Conservation (phyloP, 2,113 vertebrate genomes). For the Leucosticte australis region DNA sequence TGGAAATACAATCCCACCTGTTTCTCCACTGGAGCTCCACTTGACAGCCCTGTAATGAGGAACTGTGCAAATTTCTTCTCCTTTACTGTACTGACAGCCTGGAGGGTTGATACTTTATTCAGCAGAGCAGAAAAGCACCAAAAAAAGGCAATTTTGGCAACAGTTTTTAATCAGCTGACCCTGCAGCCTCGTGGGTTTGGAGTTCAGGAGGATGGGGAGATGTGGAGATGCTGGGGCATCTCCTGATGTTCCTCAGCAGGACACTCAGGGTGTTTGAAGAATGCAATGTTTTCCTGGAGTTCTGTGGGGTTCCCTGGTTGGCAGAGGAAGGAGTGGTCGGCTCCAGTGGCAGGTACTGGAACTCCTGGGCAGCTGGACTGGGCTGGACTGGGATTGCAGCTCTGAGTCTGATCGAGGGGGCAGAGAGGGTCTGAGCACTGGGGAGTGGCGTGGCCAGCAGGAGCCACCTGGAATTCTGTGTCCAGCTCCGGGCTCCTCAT, state of each 20-base stretch:
- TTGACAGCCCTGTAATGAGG: slow-evolving; percentile 37
- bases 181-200: neutral
- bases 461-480: neutral
- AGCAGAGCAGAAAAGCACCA: neutral
- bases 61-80: slow-evolving; percentile 27
- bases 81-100: neutral
- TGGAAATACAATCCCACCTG: slow-evolving; percentile 1
- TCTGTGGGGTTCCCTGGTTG: neutral
- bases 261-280: fast-evolving
- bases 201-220: neutral
- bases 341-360: neutral
- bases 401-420: fast-evolving
- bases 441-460: neutral
- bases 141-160: neutral
- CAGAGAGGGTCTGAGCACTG: fast-evolving
- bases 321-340: neutral
- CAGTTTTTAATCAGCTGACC: neutral
- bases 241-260: neutral
- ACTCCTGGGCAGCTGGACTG: neutral
- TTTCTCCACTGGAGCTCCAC: neutral
- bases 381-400: neutral
- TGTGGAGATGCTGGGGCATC: neutral
- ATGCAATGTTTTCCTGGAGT: fast-evolving
- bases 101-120: neutral
- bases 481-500: neutral